These are phyloP conservation scores for Pipra filicauda DNA, from an alignment of 2,113 vertebrate genomes.

Conservation along the genomic window DNA sequence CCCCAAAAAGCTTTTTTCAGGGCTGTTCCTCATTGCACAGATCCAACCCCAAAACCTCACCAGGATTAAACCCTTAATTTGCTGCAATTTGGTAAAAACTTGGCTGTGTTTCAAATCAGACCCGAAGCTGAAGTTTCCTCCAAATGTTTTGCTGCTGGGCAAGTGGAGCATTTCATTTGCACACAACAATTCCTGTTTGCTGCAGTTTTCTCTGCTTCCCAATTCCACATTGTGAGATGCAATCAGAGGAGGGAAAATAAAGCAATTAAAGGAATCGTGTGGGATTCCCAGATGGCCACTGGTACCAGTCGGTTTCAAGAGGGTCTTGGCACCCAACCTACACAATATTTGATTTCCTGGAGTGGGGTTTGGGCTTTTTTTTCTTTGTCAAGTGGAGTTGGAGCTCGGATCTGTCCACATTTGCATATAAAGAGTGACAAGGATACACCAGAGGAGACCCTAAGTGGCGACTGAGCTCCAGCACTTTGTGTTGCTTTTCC, in stretches of 20 bases:
- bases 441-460: neutral
- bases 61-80: neutral
- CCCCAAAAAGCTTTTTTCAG: neutral
- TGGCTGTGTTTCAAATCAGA: neutral
- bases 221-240: neutral
- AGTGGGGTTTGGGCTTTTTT: neutral
- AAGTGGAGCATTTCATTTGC: neutral
- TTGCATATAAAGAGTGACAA: neutral
- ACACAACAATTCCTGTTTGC: neutral
- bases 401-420: neutral
- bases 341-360: slow-evolving; percentile 3
- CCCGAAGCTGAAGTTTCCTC: neutral
- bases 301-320: slow-evolving; percentile 34
- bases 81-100: neutral
- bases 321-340: slow-evolving; percentile 20
- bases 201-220: neutral
- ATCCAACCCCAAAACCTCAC: neutral
- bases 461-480: neutral
- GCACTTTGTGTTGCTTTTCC: neutral
- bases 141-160: neutral
- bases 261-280: slow-evolving; percentile 12
- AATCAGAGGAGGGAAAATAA: slow-evolving; percentile 32
- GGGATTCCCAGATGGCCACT: neutral
- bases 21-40: neutral
- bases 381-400: neutral